Conservation (phyloP, 2,888 invertebrate species). For the Caenorhabditis japonica region DNA sequence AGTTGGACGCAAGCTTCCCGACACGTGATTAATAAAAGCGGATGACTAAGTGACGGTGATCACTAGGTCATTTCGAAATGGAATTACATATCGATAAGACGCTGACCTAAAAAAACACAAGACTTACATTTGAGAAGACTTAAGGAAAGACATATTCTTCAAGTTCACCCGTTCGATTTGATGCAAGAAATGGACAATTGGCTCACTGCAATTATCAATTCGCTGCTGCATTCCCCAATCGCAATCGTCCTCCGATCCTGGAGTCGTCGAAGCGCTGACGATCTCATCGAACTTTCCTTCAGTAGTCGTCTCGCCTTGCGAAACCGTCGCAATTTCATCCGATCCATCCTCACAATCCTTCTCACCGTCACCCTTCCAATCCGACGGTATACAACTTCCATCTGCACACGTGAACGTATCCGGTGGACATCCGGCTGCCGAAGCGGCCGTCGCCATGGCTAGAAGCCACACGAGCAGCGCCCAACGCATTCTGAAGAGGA, state of each 20-base stretch:
- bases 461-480: constrained; percentile 44
- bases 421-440: constrained; percentile 61
- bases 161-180: constrained; percentile 55
- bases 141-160: constrained; percentile 42
- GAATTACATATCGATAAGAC: too few relatives aligned
- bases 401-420: constrained; percentile 73
- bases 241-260: constrained; percentile 45
- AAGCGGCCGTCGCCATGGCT: constrained; percentile 17
- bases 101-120: background rate
- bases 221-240: constrained; percentile 60
- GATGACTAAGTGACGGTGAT: too few relatives aligned
- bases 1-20: too few relatives aligned
- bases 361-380: constrained; percentile 75
- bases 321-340: constrained; percentile 49
- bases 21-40: too few relatives aligned
- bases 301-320: constrained; percentile 16
- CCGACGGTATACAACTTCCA: constrained; percentile 71
- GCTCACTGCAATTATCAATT: constrained; percentile 65
- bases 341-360: constrained; percentile 73
- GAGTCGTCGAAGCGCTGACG: constrained; percentile 23
- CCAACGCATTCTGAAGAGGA: constrained; percentile 42
- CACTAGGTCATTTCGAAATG: too few relatives aligned
- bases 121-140: constrained; percentile 34
- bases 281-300: constrained; percentile 39
- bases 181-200: constrained; percentile 60